phyloP scores from a whole-genome alignment of 2,888 invertebrate species.

The Notodonta dromedarius region DNA sequence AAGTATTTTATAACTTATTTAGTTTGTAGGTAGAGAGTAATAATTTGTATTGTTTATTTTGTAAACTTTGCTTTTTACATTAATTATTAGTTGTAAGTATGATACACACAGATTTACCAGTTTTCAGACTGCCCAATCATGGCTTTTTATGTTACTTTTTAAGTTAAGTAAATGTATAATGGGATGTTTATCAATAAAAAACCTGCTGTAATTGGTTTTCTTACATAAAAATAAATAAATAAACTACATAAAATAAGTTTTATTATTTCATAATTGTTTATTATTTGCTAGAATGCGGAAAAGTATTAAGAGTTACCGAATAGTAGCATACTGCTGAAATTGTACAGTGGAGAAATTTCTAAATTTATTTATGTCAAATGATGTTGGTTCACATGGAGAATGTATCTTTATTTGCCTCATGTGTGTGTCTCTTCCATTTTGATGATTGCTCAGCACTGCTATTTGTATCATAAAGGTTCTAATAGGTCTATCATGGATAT shows the following conservation, averaged over 20 bases:
- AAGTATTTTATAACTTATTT: too few species aligned
- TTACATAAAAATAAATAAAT: background rate
- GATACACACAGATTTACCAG: too few species aligned
- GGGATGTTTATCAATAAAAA: too few species aligned
- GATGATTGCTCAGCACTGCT: slow-evolving; percentile 98
- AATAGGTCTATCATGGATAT: slow-evolving; percentile 93
- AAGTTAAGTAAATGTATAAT: too few species aligned
- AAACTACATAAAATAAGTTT: slow-evolving; percentile 24
- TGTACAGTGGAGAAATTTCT: slow-evolving; percentile 92
- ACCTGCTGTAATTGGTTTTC: too few species aligned
- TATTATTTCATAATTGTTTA: slow-evolving; percentile 13
- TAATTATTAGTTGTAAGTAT: too few species aligned
- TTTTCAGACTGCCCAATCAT: too few species aligned
- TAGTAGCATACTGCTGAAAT: slow-evolving; percentile 92
- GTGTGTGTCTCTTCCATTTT: slow-evolving; percentile 99
- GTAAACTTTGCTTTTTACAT: too few species aligned
- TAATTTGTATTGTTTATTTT: too few species aligned
- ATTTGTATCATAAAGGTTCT: slow-evolving; percentile 98
- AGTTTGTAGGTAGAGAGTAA: too few species aligned
- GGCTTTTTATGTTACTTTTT: too few species aligned
- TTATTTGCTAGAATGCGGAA: background rate
- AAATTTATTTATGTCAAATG: slow-evolving; percentile 87
- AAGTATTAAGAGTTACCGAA: slow-evolving; percentile 83
- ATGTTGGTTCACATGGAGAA: slow-evolving; percentile 90
- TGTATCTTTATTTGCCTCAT: slow-evolving; percentile 98